Evolutionary conservation across 2,797 vertebrate genomes (phyloP), one percentile per base, ranked within the genome.

Genomic region (Chaunax sp.): DNA sequence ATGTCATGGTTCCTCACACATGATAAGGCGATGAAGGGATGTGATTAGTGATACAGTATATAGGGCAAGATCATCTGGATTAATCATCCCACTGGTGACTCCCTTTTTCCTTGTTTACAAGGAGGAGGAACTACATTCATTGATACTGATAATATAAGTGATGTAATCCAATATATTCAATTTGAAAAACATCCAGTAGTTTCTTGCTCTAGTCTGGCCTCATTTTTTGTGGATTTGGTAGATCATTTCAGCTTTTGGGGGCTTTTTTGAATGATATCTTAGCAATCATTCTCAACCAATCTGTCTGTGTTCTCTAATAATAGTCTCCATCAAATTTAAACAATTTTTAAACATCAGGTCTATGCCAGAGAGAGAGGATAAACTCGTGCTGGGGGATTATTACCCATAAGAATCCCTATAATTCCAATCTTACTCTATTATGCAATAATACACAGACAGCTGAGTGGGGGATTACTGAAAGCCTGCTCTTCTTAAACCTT

Each of bases 11-110:
- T 68, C 53, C 41, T 54, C 10, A 73, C 59, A 75, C 83, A 81
- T 81, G 88, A 89, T 92, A 91, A 93, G 87, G 79, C 60, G 89
- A 92, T 92, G 88, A 93, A 87, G 64, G 86, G 91, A 93, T 93
- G 85, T 90, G 87, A 90, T 89, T 78, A 90, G 82, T 81, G 81
- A 90, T 91, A 91, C 86, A 87, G 84, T 86, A 88, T 85, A 88
- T 85, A 86, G 84, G 82, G 80, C 87, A 83, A 88, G 89, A 90
- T 91, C 88, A 89, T 90, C 87, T 88, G 91, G 90, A 92, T 93
- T 92, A 92, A 69, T 84, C 56, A 69, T 72, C 59, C 57, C 67
- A 52, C 69, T 61, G 47, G 38, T 65, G 53, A 67, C 69, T 75
- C 50, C 23, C 37, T 75, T 49, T 69, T 59, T 63, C 49, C 46